Evolutionary conservation across 2,888 invertebrate genomes (phyloP).

Genomic region (Malthinus seriepunctatus): DNA sequence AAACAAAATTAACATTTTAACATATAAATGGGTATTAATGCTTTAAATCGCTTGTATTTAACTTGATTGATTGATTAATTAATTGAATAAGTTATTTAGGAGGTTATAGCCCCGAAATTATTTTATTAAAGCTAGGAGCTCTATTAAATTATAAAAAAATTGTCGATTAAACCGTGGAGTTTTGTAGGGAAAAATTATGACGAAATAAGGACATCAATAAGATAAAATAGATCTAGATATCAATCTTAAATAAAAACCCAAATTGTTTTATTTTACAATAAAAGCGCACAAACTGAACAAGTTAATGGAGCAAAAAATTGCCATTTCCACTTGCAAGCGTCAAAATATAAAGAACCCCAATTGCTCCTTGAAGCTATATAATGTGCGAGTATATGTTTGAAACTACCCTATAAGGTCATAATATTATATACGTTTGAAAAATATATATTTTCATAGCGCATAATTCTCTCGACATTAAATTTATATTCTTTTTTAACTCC

Average conservation of each 20-base stretch:
- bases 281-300: neutral
- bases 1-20: no score
- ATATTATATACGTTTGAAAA: no score
- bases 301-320: constrained; percentile 7
- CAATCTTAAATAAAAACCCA: neutral
- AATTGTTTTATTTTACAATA: constrained; percentile 7
- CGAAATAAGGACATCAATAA: neutral
- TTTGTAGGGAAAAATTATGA: neutral
- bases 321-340: neutral
- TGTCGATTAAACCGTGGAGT: neutral
- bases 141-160: neutral
- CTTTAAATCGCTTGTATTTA: no score
- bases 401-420: neutral
- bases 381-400: neutral
- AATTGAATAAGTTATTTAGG: no score
- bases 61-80: no score
- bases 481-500: no score
- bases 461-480: no score
- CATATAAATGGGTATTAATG: no score
- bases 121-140: no score
- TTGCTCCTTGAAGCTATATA: neutral
- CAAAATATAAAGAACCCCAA: neutral
- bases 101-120: no score
- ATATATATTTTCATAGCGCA: no score
- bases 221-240: neutral